Evolutionary conservation across 1,140 invertebrate genomes (phyloP).

Genomic region (Meteorus sp.): DNA sequence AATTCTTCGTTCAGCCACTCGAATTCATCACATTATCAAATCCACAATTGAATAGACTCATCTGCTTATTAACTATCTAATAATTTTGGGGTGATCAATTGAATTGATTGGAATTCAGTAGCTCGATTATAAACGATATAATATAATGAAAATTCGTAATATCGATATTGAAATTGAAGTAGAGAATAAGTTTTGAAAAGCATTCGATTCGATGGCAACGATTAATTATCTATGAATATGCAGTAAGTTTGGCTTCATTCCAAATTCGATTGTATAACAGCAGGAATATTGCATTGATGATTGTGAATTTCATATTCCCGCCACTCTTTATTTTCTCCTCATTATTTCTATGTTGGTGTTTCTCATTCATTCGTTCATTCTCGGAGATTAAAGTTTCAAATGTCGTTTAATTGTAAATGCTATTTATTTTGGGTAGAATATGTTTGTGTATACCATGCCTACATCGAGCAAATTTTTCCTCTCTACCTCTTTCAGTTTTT

Average conservation of each 20-base stretch:
- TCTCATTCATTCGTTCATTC: not conserved
- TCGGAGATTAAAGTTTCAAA: not conserved
- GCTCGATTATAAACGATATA: no score
- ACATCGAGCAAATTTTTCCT: no score
- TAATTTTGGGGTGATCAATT: no score
- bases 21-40: no score
- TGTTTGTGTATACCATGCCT: not conserved
- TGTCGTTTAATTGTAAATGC: not conserved
- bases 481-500: no score
- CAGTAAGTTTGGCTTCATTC: slow-evolving; percentile 11
- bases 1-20: no score
- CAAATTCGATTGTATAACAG: slow-evolving; percentile 20
- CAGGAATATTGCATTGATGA: slow-evolving; percentile 14
- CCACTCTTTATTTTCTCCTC: slow-evolving; percentile 6
- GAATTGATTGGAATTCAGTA: no score
- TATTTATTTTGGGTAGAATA: not conserved
- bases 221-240: slow-evolving; percentile 19
- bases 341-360: not conserved
- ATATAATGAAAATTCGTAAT: no score
- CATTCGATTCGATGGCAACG: not conserved
- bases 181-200: not conserved
- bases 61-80: no score
- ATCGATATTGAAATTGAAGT: no score
- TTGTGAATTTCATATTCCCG: not conserved
- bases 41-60: no score